A percentile compares a stretch with the other conserved stretches of the same genome.
Conservation (phyloP, 92 coral and sea anemone species). For the Heteractis magnifica region DNA sequence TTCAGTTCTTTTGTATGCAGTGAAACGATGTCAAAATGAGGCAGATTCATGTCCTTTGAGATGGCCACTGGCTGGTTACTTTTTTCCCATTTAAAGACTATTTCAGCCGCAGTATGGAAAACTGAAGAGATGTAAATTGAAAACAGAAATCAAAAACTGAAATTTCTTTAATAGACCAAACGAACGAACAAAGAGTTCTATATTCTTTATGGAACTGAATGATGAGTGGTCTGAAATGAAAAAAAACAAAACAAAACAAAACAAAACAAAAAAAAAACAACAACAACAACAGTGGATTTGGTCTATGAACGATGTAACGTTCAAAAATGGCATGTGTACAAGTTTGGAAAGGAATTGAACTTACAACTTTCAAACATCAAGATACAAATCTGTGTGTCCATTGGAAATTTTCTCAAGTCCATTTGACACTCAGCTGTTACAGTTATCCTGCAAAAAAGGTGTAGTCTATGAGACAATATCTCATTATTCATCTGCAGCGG, state of each 20-base stretch:
- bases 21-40: slow-evolving; percentile 48
- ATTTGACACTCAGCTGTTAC: slow-evolving; percentile 66
- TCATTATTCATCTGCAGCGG: background rate
- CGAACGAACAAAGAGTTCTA: background rate
- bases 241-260: no score
- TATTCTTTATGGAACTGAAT: no score
- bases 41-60: slow-evolving; percentile 47
- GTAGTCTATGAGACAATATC: background rate
- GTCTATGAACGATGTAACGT: no score
- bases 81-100: slow-evolving; percentile 33
- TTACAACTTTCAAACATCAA: slow-evolving; percentile 75
- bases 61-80: slow-evolving; percentile 39
- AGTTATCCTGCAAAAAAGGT: slow-evolving; percentile 27
- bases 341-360: slow-evolving; percentile 10
- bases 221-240: no score
- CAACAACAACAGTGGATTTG: no score
- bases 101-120: slow-evolving; percentile 52
- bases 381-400: slow-evolving; percentile 65
- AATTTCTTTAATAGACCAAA: background rate
- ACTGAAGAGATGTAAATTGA: background rate
- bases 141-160: background rate
- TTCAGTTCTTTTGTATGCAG: slow-evolving; percentile 35
- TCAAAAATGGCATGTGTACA: no score
- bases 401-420: slow-evolving; percentile 66
- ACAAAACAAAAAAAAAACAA: no score